Conservation (phyloP, 1,140 invertebrate species). For the Conus ventricosus region DNA sequence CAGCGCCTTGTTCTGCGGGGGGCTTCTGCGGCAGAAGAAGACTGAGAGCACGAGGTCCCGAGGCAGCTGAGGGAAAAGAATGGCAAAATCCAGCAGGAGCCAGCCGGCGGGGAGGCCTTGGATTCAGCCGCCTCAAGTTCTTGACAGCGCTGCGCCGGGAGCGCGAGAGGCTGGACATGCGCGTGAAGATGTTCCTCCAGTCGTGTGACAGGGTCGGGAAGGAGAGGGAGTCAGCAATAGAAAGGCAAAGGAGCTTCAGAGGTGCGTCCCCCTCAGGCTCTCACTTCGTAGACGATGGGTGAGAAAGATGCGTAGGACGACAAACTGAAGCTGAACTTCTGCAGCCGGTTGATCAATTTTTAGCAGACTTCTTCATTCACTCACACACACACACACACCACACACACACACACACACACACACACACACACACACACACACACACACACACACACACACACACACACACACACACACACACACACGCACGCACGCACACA, state of each 20-base stretch:
- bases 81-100: too few relatives aligned
- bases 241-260: not conserved
- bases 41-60: not conserved
- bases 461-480: too few relatives aligned
- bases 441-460: too few relatives aligned
- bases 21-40: not conserved
- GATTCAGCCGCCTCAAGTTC: not conserved
- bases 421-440: too few relatives aligned
- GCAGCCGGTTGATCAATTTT: too few relatives aligned
- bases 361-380: too few relatives aligned
- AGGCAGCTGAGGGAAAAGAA: slow-evolving; percentile 2
- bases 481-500: too few relatives aligned
- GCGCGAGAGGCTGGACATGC: slow-evolving; percentile 10
- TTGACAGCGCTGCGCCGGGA: not conserved
- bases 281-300: too few relatives aligned
- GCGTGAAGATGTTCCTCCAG: slow-evolving; percentile 9
- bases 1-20: slow-evolving; percentile 8
- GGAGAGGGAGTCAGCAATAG: slow-evolving; percentile 26
- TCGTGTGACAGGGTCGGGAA: not conserved
- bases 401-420: too few relatives aligned
- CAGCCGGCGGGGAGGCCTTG: not conserved
- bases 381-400: too few relatives aligned
- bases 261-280: not conserved
- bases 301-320: too few relatives aligned
- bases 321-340: too few relatives aligned